Evolutionary conservation across 2,113 vertebrate genomes (phyloP).

Genomic region (Siniperca knerii): DNA sequence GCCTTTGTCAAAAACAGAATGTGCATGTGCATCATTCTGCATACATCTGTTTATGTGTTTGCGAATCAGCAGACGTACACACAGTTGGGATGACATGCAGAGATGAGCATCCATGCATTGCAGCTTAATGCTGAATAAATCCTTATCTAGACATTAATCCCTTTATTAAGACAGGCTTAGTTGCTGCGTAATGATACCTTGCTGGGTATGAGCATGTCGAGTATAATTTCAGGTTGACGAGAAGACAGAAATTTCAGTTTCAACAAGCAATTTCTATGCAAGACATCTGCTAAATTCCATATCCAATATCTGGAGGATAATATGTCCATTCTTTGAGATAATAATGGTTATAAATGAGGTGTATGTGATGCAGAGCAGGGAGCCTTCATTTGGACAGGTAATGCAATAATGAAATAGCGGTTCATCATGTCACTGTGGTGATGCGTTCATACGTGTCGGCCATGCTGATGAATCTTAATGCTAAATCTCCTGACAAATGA

Average conservation of each 20-base stretch:
- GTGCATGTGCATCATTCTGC: not conserved
- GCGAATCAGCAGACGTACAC: slow-evolving; percentile 17
- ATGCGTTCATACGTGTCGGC: slow-evolving; percentile 39
- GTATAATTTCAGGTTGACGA: slow-evolving; percentile 29
- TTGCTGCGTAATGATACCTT: slow-evolving; percentile 57
- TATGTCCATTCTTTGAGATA: not conserved
- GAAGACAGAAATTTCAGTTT: slow-evolving; percentile 30
- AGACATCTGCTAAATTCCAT: slow-evolving; percentile 5
- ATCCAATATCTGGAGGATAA: not conserved
- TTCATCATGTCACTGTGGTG: slow-evolving; percentile 24
- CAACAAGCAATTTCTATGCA: not conserved
- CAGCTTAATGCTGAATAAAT: slow-evolving; percentile 63
- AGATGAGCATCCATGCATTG: slow-evolving; percentile 59
- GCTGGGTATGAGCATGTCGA: slow-evolving; percentile 20
- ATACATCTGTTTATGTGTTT: slow-evolving; percentile 12
- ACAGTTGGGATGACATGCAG: slow-evolving; percentile 42
- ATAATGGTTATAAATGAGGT: slow-evolving; percentile 9
- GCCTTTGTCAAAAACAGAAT: not conserved
- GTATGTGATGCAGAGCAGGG: not conserved
- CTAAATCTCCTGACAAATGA: slow-evolving; percentile 56
- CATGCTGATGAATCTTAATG: slow-evolving; percentile 69
- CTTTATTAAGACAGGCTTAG: slow-evolving; percentile 62
- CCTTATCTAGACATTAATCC: slow-evolving; percentile 70
- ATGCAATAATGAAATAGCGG: slow-evolving; percentile 25
- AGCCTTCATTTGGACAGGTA: slow-evolving; percentile 16